Evolutionary conservation across 2,797 vertebrate genomes (phyloP).

Genomic region (Halcyon badia): DNA sequence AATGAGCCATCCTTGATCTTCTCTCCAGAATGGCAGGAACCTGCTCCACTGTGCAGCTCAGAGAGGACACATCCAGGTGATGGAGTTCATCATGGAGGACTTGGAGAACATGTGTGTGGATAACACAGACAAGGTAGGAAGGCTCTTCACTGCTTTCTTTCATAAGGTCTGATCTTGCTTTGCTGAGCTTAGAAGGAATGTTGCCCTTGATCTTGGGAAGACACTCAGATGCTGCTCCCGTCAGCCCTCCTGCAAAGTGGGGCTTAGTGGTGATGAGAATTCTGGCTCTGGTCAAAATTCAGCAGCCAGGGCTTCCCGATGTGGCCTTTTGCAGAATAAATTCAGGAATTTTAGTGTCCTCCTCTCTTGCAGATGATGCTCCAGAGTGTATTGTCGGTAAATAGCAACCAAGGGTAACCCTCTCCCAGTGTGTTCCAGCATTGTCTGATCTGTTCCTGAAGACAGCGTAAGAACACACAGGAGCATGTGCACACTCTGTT

Average conservation of each 20-base stretch:
- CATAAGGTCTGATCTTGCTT: neutral
- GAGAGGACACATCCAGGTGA: constrained; percentile 85
- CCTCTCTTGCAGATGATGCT: neutral
- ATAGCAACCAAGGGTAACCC: neutral
- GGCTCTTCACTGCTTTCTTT: neutral
- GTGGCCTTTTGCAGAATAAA: neutral
- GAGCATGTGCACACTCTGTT: neutral
- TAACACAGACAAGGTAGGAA: constrained; percentile 85
- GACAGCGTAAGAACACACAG: neutral
- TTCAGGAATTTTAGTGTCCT: neutral
- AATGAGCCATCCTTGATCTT: neutral
- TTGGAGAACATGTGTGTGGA: constrained; percentile 88
- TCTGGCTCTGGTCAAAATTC: neutral
- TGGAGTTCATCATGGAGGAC: constrained; percentile 89
- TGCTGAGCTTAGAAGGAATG: neutral
- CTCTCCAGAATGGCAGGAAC: constrained; percentile 84
- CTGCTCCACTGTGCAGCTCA: constrained; percentile 90
- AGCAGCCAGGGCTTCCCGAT: neutral
- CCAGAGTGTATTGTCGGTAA: neutral
- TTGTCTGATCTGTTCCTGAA: neutral
- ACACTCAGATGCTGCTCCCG: neutral
- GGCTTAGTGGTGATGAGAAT: neutral
- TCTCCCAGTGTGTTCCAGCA: neutral
- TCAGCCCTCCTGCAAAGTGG: neutral
- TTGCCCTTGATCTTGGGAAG: neutral